phyloP scores from a whole-genome alignment of 2,113 vertebrate genomes.

The Platichthys stellatus region DNA sequence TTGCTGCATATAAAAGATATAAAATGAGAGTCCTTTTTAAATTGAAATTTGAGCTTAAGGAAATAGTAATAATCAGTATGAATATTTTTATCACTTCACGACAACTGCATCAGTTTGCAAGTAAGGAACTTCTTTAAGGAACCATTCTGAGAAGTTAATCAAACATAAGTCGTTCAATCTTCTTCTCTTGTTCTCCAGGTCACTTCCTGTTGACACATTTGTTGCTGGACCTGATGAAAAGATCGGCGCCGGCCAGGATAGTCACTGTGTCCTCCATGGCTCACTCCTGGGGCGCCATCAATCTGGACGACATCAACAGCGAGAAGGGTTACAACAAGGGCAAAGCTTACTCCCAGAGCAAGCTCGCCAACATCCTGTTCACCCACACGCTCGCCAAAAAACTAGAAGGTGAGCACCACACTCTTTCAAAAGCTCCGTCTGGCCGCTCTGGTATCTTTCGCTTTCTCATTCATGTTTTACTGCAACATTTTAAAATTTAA shows the following conservation, averaged over 20 bases:
- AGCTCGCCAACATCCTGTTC: constrained; percentile 85
- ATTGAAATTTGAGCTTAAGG: too few species aligned
- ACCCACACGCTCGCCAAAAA: constrained; percentile 77
- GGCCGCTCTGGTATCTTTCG: neutral
- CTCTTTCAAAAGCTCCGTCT: neutral
- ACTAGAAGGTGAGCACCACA: constrained; percentile 73
- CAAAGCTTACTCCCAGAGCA: constrained; percentile 83
- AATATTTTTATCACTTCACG: too few species aligned
- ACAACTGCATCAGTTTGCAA: too few species aligned
- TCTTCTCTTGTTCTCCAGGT: constrained; percentile 62
- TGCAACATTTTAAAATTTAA: too few species aligned
- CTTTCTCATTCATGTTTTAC: too few species aligned
- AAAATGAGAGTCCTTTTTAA: too few species aligned
- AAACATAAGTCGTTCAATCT: too few species aligned
- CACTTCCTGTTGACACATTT: constrained; percentile 84
- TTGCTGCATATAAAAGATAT: too few species aligned
- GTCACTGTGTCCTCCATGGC: constrained; percentile 82
- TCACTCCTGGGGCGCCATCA: constrained; percentile 80
- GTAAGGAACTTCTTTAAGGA: too few species aligned
- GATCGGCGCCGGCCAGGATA: constrained; percentile 79
- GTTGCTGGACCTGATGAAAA: constrained; percentile 82
- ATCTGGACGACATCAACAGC: constrained; percentile 85
- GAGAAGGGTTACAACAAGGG: constrained; percentile 81
- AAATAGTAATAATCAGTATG: too few species aligned
- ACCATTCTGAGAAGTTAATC: too few species aligned